Percentiles rank a stretch among this genome's conserved stretches.
phyloP scores from a whole-genome alignment of 1,140 invertebrate species.

The Temnothorax nylanderi region DNA sequence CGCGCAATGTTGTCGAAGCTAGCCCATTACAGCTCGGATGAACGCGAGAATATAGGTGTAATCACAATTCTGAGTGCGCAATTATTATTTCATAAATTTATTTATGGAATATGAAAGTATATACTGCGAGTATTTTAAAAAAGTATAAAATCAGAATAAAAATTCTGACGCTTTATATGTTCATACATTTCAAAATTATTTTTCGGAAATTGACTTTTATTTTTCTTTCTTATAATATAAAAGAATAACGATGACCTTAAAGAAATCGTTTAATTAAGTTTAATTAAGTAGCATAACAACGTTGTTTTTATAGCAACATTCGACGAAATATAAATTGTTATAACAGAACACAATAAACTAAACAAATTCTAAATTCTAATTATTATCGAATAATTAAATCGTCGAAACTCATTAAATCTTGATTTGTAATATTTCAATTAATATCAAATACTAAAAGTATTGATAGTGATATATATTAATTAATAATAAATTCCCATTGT shows the following conservation, averaged over 20 bases:
- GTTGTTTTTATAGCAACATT: not conserved
- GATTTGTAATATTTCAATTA: not conserved
- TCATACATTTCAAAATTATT: not conserved
- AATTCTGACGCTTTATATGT: not conserved
- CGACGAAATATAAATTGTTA: not conserved
- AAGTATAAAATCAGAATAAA: not conserved
- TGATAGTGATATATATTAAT: not conserved
- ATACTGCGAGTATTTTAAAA: not conserved
- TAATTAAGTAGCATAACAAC: not conserved
- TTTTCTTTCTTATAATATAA: not conserved
- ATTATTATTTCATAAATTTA: not conserved
- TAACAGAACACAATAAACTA: not conserved
- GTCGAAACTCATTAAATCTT: not conserved
- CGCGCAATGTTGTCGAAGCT: constrained; percentile 47
- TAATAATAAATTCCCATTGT: not conserved
- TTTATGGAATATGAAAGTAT: not conserved
- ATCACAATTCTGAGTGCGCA: not conserved
- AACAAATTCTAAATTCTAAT: not conserved
- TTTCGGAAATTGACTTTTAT: not conserved
- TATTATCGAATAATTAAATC: not conserved
- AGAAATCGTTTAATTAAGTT: not conserved
- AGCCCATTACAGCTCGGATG: not conserved
- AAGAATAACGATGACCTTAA: not conserved
- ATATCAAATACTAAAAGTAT: constrained; percentile 13
- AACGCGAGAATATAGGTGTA: not conserved